Conservation (phyloP, 2,113 vertebrate species). For the Hydrochoerus hydrochaeris region DNA sequence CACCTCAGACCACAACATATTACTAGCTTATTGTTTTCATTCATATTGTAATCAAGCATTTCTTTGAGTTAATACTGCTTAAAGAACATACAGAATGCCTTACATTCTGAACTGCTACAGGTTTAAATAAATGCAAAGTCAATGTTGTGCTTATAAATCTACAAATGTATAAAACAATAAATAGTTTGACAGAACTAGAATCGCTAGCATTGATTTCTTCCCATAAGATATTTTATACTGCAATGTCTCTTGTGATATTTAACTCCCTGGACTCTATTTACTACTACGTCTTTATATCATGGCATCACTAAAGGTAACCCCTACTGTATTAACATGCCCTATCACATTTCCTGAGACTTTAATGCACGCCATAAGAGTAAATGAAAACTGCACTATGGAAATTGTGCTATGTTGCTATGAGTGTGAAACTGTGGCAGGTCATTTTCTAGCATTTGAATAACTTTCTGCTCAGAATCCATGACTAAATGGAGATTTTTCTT, state of each 20-base stretch:
- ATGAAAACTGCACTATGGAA: constrained; percentile 35
- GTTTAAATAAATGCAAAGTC: not conserved
- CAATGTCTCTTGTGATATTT: not conserved
- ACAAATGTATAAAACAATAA: not conserved
- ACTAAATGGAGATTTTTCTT: constrained; percentile 51
- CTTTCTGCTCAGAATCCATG: constrained; percentile 18
- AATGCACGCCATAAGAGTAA: not conserved
- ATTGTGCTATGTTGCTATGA: not conserved
- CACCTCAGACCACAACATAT: not conserved
- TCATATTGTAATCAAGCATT: not conserved
- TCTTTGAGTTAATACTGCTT: not conserved
- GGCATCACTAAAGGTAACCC: not conserved
- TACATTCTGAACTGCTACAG: constrained; percentile 33
- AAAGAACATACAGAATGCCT: not conserved
- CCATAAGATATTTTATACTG: not conserved
- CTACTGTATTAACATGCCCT: not conserved
- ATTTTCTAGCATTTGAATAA: constrained; percentile 47
- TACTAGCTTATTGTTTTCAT: not conserved
- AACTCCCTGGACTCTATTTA: not conserved
- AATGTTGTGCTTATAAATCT: not conserved
- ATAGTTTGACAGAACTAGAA: not conserved
- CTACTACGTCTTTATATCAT: not conserved
- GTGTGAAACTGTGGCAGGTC: constrained; percentile 7
- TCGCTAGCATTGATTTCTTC: not conserved
- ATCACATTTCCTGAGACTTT: not conserved